phyloP scores from a whole-genome alignment of 92 coral and sea anemone genomes.

The Porites cylindrica region DNA sequence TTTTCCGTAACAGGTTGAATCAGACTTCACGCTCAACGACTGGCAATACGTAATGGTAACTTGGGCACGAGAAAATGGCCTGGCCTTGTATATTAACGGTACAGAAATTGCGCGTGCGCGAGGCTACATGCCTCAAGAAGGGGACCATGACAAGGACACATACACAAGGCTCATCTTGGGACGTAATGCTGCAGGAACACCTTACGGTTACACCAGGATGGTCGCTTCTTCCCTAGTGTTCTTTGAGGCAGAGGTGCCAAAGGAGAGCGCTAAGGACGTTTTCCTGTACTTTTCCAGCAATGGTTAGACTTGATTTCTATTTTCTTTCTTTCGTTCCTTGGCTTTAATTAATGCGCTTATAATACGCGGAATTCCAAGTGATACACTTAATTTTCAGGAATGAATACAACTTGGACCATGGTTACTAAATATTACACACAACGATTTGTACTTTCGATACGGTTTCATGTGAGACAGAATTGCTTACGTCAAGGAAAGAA shows the following conservation, averaged over 20 bases:
- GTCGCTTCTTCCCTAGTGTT: slow-evolving; percentile 85
- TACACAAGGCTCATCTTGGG: slow-evolving; percentile 86
- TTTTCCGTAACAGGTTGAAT: slow-evolving; percentile 72
- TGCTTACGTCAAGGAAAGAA: too few relatives aligned
- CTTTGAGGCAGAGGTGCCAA: slow-evolving; percentile 82
- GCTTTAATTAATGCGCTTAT: background rate
- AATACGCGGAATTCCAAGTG: background rate
- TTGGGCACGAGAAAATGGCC: slow-evolving; percentile 90
- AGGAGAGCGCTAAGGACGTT: slow-evolving; percentile 84
- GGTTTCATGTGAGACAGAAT: too few relatives aligned
- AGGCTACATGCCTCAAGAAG: slow-evolving; percentile 85
- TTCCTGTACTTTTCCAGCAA: slow-evolving; percentile 94
- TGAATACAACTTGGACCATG: too few relatives aligned
- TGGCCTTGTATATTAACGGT: slow-evolving; percentile 89
- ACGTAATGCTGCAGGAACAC: slow-evolving; percentile 93
- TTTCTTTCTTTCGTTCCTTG: too few relatives aligned
- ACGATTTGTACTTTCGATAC: too few relatives aligned
- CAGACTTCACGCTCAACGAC: slow-evolving; percentile 74
- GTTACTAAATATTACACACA: too few relatives aligned
- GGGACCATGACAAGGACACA: slow-evolving; percentile 82
- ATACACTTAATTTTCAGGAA: too few relatives aligned
- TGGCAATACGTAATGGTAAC: slow-evolving; percentile 92
- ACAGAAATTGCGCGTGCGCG: slow-evolving; percentile 79
- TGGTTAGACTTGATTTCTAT: slow-evolving; percentile 63
- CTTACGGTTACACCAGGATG: slow-evolving; percentile 96